These are phyloP conservation scores for Athetis lepigone DNA, from an alignment of 2,888 invertebrate genomes.

Conservation along the genomic window DNA sequence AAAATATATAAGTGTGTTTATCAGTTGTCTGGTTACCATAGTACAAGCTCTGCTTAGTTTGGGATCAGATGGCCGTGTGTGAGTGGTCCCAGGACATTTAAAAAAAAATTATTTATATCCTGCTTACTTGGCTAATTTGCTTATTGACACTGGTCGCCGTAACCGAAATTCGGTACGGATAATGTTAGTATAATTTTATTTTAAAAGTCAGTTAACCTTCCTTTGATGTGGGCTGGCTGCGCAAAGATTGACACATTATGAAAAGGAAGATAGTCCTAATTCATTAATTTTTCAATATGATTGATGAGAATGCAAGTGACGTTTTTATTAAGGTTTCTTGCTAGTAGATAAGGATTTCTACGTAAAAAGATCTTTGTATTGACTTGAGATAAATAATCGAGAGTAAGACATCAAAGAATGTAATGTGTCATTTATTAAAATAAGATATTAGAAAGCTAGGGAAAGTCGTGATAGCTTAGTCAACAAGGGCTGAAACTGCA, in stretches of 20 bases:
- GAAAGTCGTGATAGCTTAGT: too few relatives aligned
- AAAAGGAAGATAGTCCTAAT: conserved; percentile 21
- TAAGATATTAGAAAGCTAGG: background rate
- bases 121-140: too few relatives aligned
- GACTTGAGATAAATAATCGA: background rate
- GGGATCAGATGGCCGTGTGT: too few relatives aligned
- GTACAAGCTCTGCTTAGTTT: too few relatives aligned
- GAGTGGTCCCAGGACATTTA: too few relatives aligned
- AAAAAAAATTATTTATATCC: too few relatives aligned
- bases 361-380: background rate
- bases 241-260: conserved; percentile 37
- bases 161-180: too few relatives aligned
- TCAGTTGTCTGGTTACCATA: too few relatives aligned
- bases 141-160: too few relatives aligned
- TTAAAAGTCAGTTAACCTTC: background rate
- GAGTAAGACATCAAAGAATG: background rate
- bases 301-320: conserved; percentile 38
- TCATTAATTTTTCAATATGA: conserved; percentile 29
- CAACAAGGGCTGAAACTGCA: too few relatives aligned
- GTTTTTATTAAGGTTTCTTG: conserved; percentile 30
- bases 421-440: background rate
- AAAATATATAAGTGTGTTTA: too few relatives aligned
- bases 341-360: conserved; percentile 1
- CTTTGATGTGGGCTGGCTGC: conserved; percentile 25
- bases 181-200: too few relatives aligned